These are phyloP conservation scores for Phylloscopus collybita DNA, from an alignment of 2,797 vertebrate species.

Conservation along the genomic window DNA sequence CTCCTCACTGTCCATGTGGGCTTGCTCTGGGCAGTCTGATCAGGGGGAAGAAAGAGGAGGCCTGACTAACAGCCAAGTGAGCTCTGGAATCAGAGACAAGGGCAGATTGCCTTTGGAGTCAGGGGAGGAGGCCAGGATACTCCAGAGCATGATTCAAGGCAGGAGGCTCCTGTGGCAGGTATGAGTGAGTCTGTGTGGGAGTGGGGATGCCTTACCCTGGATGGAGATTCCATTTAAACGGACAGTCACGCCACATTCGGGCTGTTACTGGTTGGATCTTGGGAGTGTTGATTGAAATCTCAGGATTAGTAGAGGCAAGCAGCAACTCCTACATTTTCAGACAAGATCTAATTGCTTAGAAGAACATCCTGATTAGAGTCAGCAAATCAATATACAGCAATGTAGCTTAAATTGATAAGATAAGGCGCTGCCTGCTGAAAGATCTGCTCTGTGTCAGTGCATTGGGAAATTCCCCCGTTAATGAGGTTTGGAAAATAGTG, in stretches of 20 bases:
- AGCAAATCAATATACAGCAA: constrained; percentile 14
- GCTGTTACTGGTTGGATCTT: background rate
- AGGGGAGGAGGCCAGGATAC: background rate
- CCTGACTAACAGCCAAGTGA: background rate
- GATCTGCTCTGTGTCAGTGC: background rate
- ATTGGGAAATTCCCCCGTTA: constrained; percentile 3
- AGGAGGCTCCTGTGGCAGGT: background rate
- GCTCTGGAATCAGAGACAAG: background rate
- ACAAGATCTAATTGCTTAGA: constrained; percentile 21
- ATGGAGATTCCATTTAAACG: background rate
- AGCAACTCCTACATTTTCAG: background rate
- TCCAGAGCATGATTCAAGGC: background rate
- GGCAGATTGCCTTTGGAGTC: background rate
- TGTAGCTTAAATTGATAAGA: background rate
- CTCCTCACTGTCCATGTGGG: background rate
- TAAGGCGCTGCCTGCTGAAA: background rate
- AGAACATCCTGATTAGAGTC: background rate
- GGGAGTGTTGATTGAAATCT: constrained; percentile 8
- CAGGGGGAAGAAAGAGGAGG: background rate
- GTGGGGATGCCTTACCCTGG: background rate
- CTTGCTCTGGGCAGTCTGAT: background rate
- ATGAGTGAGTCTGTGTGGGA: background rate
- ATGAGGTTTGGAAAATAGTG: background rate
- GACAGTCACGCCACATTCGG: background rate
- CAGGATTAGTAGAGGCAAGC: background rate